A percentile compares a stretch with the other conserved stretches of the same genome.
phyloP scores from a whole-genome alignment of 2,113 vertebrate species.

The Leptocoma aspasia region DNA sequence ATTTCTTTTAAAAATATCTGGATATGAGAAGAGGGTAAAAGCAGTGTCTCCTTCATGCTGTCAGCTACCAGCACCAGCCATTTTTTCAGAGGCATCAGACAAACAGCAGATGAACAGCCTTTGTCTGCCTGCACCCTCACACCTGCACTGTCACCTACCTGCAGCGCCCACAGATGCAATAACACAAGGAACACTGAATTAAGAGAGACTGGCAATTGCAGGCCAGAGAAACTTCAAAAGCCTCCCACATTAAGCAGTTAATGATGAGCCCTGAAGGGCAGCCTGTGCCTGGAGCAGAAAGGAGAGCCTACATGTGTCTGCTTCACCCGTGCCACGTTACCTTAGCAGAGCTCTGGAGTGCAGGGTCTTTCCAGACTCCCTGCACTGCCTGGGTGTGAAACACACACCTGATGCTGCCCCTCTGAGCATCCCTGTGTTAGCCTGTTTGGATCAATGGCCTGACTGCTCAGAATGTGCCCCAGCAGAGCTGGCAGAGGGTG shows the following conservation, averaged over 20 bases:
- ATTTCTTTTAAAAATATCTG: neutral
- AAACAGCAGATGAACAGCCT: neutral
- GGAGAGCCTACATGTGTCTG: neutral
- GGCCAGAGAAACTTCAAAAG: neutral
- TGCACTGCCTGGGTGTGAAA: neutral
- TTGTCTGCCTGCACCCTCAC: neutral
- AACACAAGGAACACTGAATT: neutral
- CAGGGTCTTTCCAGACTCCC: neutral
- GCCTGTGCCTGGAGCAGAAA: neutral
- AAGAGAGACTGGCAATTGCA: neutral
- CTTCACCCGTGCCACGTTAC: fast-evolving
- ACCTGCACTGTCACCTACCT: neutral
- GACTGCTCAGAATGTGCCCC: neutral
- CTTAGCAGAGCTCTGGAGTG: neutral
- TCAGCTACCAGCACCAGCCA: neutral
- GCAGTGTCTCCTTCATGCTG: neutral
- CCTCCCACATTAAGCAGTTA: neutral
- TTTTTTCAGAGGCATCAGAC: neutral
- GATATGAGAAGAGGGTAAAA: neutral
- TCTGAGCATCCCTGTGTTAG: neutral
- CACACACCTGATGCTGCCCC: neutral
- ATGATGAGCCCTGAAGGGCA: neutral
- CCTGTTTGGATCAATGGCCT: neutral
- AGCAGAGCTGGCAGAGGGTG: neutral
- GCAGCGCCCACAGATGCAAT: neutral